Evolutionary conservation across 2,797 vertebrate species (phyloP).

Genomic region (Hypotaenidia philippensis): DNA sequence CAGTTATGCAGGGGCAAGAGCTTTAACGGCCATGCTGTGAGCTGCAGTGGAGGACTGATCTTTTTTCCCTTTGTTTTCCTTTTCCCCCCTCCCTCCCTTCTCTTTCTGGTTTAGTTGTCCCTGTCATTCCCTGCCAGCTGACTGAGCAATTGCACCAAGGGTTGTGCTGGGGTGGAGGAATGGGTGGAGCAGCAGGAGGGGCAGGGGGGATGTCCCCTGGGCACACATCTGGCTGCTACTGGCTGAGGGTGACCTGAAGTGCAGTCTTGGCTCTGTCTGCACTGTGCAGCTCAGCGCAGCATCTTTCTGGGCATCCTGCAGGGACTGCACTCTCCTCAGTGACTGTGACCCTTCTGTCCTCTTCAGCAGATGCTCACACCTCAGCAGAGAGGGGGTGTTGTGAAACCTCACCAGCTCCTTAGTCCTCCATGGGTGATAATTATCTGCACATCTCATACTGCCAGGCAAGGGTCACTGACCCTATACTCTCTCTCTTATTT

Average conservation of each 20-base stretch:
- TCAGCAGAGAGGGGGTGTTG: fast-evolving
- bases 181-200: not conserved
- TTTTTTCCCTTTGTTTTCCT: not conserved
- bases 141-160: not conserved
- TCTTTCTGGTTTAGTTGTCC: not conserved
- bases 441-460: not conserved
- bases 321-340: not conserved
- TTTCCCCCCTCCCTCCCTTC: not conserved
- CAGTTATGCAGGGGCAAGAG: not conserved
- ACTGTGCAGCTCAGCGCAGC: not conserved
- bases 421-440: not conserved
- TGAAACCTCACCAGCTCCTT: not conserved
- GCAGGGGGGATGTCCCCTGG: fast-evolving
- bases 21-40: not conserved
- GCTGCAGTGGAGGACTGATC: not conserved
- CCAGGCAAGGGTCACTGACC: not conserved
- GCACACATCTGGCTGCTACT: not conserved
- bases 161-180: not conserved
- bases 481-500: not conserved
- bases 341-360: not conserved
- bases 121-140: not conserved
- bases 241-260: fast-evolving
- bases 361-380: not conserved
- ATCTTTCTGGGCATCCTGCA: not conserved
- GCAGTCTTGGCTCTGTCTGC: not conserved